These are phyloP conservation scores for Etheostoma nigrum DNA, from an alignment of 2,797 vertebrate genomes.

Conservation along the genomic window DNA sequence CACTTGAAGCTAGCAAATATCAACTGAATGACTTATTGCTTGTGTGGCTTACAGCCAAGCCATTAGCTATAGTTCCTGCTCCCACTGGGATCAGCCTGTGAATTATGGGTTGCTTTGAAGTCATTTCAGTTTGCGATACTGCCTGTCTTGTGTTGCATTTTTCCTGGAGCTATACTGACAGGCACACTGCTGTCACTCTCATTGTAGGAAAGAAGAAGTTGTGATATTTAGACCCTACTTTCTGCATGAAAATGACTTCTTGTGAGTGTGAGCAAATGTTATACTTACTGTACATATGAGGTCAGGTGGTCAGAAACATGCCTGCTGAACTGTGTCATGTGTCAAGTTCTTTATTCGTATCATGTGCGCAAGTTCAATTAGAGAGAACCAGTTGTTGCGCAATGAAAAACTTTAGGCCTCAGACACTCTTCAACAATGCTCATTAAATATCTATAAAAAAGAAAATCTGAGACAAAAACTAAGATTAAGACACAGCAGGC, in stretches of 20 bases:
- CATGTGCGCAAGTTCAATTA: too few species aligned
- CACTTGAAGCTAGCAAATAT: not conserved
- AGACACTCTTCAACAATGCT: too few species aligned
- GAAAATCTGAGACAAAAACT: too few species aligned
- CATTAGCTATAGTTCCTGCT: slow-evolving; percentile 19
- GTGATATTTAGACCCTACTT: slow-evolving; percentile 40
- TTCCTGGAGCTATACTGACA: slow-evolving; percentile 35
- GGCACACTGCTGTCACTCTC: slow-evolving; percentile 24
- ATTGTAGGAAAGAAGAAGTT: slow-evolving; percentile 1
- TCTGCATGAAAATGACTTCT: slow-evolving; percentile 16
- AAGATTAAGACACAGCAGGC: too few species aligned
- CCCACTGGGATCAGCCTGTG: slow-evolving; percentile 36
- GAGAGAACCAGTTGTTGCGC: too few species aligned
- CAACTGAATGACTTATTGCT: slow-evolving; percentile 27
- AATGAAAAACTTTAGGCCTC: too few species aligned
- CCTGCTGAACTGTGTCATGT: too few species aligned
- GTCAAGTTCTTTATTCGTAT: too few species aligned
- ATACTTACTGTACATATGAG: too few species aligned
- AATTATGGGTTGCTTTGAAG: slow-evolving; percentile 58
- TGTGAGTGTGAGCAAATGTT: slow-evolving; percentile 1
- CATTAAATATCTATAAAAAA: too few species aligned
- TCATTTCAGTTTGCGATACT: slow-evolving; percentile 44
- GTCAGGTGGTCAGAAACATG: too few species aligned
- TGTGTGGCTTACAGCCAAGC: slow-evolving; percentile 29
- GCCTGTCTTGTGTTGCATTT: slow-evolving; percentile 44